Evolutionary conservation across 2,113 vertebrate species (phyloP), one percentile per base, ranked within the genome.

Genomic region (Guaruba guarouba): DNA sequence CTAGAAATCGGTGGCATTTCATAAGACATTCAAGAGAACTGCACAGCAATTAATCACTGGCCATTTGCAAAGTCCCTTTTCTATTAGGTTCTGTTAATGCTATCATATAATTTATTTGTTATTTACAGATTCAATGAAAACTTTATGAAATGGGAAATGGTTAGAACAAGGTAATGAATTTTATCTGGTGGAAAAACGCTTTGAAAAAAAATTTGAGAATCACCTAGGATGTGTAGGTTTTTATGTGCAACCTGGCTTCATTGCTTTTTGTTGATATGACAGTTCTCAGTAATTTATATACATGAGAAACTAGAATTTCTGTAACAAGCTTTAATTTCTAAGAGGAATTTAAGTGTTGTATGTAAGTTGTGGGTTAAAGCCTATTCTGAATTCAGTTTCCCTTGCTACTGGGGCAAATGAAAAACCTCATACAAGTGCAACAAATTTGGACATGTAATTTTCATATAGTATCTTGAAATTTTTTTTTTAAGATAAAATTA

Each of bases 1-100:
- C 25, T 49, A 82, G 84, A 93, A 95, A 91, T 86, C 9, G 88
- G 61, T 25, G 44, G 33, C 29, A 29, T 79, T 91, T 92, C 75
- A 55, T 86, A 91, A 96, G 81, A 83, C 3, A 5, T 73, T 76
- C 35, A 24, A 17, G 61, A 66, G 57, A 28, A 20, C 80, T 70
- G 35, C 0, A 3, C 59, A 92, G 62, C 88, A 90, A 86, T 71
- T 83, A 69, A 90, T n/a, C 48, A 51, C 44, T 57, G 95, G 82
- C 73, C 82, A 62, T 10, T 48, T 2, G 5, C 62, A 37, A 91
- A 80, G 90, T 79, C 90, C 78, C 79, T 97, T 95, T 86, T 84
- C 74, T 92, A 75, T 61, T 49, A 64, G 43, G 29, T 94, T 95
- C 92, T 90, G 19, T 82, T 96, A 95, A 87, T 93, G 92, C 78